Evolutionary conservation across 1,140 invertebrate species (phyloP).

Genomic region (Ruditapes philippinarum): DNA sequence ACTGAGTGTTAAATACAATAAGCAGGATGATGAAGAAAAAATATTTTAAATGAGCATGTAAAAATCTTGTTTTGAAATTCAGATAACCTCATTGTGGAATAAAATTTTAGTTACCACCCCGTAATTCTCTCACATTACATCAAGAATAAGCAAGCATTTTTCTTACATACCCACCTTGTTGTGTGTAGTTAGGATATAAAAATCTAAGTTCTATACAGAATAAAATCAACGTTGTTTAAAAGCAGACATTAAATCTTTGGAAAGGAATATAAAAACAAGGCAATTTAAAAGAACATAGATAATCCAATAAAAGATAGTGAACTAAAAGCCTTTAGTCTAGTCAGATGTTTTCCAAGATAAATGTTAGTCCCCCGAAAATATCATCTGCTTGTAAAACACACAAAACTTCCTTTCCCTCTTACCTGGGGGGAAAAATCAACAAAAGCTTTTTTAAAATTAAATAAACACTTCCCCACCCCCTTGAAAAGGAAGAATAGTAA

Average conservation of each 20-base stretch:
- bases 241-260: neutral
- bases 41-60: too few relatives aligned
- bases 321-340: neutral
- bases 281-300: slow-evolving; percentile 15
- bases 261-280: neutral
- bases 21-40: too few relatives aligned
- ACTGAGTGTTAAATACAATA: too few relatives aligned
- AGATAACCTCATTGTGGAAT: too few relatives aligned
- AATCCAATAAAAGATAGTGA: neutral
- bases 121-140: too few relatives aligned
- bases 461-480: slow-evolving; percentile 13
- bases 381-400: slow-evolving; percentile 10
- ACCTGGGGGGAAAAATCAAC: slow-evolving; percentile 33
- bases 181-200: too few relatives aligned
- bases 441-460: neutral
- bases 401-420: slow-evolving; percentile 7
- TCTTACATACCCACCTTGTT: too few relatives aligned
- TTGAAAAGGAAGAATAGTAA: slow-evolving; percentile 26
- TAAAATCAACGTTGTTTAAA: neutral
- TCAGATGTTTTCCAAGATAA: slow-evolving; percentile 25
- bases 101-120: too few relatives aligned
- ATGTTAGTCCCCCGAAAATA: slow-evolving; percentile 38
- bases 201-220: neutral
- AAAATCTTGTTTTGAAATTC: too few relatives aligned
- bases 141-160: too few relatives aligned